These are phyloP conservation scores for Amphiduros pacificus DNA, from an alignment of 2,888 invertebrate genomes.

Conservation along the genomic window DNA sequence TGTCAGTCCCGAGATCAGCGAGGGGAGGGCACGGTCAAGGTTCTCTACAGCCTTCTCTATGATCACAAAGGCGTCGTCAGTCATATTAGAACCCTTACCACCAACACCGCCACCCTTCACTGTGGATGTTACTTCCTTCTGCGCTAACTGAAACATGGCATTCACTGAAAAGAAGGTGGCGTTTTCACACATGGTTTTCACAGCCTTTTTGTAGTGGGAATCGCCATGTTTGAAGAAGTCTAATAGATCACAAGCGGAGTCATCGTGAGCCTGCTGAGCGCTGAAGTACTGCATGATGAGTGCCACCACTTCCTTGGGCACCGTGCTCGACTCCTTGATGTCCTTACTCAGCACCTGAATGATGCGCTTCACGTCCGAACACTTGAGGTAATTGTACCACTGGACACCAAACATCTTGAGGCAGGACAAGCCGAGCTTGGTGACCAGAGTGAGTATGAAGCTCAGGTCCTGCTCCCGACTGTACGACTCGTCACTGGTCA, in stretches of 20 bases:
- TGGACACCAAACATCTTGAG: slow-evolving; percentile 17
- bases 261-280: slow-evolving; percentile 13
- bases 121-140: slow-evolving; percentile 4
- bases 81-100: slow-evolving; percentile 5
- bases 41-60: slow-evolving; percentile 17
- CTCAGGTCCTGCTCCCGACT: slow-evolving; percentile 16
- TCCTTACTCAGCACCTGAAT: slow-evolving; percentile 10
- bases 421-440: slow-evolving; percentile 20
- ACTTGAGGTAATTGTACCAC: slow-evolving; percentile 20
- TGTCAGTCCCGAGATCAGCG: slow-evolving; percentile 7
- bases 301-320: slow-evolving; percentile 3
- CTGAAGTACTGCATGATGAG: slow-evolving; percentile 13
- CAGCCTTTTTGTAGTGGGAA: slow-evolving; percentile 16
- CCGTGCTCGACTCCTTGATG: neutral
- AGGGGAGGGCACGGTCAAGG: neutral
- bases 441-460: slow-evolving; percentile 22
- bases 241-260: slow-evolving; percentile 20
- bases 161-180: slow-evolving; percentile 11
- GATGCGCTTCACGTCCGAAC: slow-evolving; percentile 16
- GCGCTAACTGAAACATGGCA: slow-evolving; percentile 20
- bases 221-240: slow-evolving; percentile 22
- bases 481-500: slow-evolving; percentile 1
- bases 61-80: slow-evolving; percentile 15
- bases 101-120: neutral
- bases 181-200: slow-evolving; percentile 15